Base-by-base conservation (phyloP, 1,140 invertebrate genomes). In the Drosophila kurseongensis region DNA sequence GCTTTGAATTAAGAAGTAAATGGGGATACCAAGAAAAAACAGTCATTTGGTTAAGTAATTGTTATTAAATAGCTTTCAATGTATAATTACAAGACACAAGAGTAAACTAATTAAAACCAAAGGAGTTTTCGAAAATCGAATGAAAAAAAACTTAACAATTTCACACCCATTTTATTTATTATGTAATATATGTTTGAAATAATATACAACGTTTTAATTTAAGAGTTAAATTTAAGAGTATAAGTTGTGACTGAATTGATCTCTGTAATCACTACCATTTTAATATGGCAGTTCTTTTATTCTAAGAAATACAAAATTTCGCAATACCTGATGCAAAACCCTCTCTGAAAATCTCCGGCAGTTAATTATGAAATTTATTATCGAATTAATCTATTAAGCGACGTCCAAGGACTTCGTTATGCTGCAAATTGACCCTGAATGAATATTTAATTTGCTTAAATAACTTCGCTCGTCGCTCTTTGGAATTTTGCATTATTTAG, bases 401-500 rank as follows among this genome's bases (percentile, higher is more conserved):
- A 32, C 12, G 23, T 14, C 14, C 35, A 14, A 45, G 14, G 12
- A 1, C 48, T 48, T 10, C 16, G 41, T 32, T 18, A 36, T 27
- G 45, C 27, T 5, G 23, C 45, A 29, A 29, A 27, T n/a, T 27
- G 45, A 48, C 23, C 59, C 29, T 41, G 27, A 35, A 41, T 50
- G 36, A 23, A 14, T 50, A 40, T 40, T 36, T 12, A 51, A 69
- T 38, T 42, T 73, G 23, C 51, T 71, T 29, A 16, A 71, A 67
- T 35, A 52, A 52, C 50, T 52, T 40, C 14, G 23, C 35, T 78
- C 1, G 16, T 10, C 47, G 13, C 42, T 38, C n/a, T 38, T 6
- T 35, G 51, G 10, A 38, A 40, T 42, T 55, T 51, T 82, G 48
- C 67, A 82, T 82, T 74, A 83, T 82, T 66, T 59, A 65, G 63